These are phyloP conservation scores for Oncorhynchus masou DNA, from an alignment of 2,113 vertebrate species.

Conservation along the genomic window DNA sequence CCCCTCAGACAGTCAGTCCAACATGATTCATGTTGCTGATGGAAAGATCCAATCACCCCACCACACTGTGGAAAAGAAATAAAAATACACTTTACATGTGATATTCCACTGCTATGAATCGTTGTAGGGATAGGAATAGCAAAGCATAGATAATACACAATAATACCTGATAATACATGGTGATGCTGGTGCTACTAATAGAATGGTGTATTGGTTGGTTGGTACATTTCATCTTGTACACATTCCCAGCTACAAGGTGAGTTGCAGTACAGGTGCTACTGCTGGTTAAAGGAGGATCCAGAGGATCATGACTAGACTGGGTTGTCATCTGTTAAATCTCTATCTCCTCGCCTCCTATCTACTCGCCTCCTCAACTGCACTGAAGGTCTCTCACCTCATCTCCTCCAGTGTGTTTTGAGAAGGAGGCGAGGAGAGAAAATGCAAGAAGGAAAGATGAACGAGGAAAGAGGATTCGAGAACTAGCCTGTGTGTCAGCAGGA, in stretches of 20 bases:
- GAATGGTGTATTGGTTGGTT: neutral
- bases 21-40: slow-evolving; percentile 46
- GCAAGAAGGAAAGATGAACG: too few relatives aligned
- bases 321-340: too few relatives aligned
- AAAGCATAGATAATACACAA: neutral
- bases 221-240: neutral
- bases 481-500: neutral
- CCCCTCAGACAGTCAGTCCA: neutral
- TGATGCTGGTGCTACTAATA: too few relatives aligned
- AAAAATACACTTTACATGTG: slow-evolving; percentile 27
- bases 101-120: slow-evolving; percentile 28
- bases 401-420: too few relatives aligned
- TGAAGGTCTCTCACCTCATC: too few relatives aligned
- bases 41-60: slow-evolving; percentile 16
- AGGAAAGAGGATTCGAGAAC: neutral
- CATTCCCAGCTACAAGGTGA: too few relatives aligned
- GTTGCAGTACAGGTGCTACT: neutral
- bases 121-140: neutral
- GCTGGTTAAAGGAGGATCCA: too few relatives aligned
- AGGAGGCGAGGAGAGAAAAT: too few relatives aligned
- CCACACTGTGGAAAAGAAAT: slow-evolving; percentile 40
- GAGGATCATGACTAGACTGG: too few relatives aligned
- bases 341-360: too few relatives aligned
- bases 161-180: too few relatives aligned
- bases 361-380: too few relatives aligned